phyloP scores from a whole-genome alignment of 2,113 vertebrate genomes.

The Lasiurus cinereus region DNA sequence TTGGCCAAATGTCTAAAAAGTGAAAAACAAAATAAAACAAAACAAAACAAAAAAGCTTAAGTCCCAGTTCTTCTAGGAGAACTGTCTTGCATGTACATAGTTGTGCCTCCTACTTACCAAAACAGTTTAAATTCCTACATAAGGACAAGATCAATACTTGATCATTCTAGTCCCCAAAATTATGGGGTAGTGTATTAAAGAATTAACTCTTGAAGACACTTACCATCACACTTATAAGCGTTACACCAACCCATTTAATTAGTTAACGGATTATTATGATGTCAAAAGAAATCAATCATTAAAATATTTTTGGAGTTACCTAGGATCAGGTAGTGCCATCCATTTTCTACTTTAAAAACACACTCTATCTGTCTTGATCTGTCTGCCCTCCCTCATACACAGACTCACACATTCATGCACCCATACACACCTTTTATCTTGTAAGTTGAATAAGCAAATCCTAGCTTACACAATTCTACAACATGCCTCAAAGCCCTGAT shows the following conservation, averaged over 20 bases:
- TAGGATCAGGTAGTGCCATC: background rate
- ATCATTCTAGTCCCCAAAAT: background rate
- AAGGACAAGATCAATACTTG: background rate
- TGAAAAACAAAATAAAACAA: background rate
- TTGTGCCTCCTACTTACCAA: background rate
- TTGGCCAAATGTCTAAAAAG: background rate
- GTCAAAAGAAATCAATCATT: constrained; percentile 62
- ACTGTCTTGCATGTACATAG: background rate
- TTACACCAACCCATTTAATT: constrained; percentile 44
- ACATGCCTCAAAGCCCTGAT: constrained; percentile 40
- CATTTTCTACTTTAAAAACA: constrained; percentile 29
- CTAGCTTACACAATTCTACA: background rate
- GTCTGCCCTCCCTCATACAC: background rate
- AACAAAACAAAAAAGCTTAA: background rate
- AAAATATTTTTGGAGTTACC: constrained; percentile 65
- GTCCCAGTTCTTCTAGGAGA: background rate
- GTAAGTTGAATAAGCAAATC: background rate
- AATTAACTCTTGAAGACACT: constrained; percentile 39
- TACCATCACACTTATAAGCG: constrained; percentile 28
- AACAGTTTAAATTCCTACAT: background rate
- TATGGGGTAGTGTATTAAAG: background rate
- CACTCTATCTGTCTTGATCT: background rate
- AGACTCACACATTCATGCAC: background rate
- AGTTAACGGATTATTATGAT: background rate
- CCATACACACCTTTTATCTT: background rate